A percentile compares a stretch with the other conserved stretches of the same genome.
These are phyloP conservation scores for Amazona guildingii DNA, from an alignment of 2,113 vertebrate genomes.

Conservation along the genomic window DNA sequence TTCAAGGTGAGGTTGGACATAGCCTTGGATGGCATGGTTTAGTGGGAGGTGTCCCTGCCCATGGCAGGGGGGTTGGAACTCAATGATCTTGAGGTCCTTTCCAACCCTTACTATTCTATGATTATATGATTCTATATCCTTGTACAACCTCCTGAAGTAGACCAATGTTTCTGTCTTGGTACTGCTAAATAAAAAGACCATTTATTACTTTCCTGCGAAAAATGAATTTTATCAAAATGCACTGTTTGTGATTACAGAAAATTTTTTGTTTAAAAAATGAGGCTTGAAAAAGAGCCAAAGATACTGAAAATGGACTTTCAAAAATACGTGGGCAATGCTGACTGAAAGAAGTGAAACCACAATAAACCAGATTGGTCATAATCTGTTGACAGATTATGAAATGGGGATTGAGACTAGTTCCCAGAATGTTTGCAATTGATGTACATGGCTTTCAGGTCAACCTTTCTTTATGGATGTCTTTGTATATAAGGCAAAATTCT, in stretches of 20 bases:
- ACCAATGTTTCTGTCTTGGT: not conserved
- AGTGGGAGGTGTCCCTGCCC: too few relatives aligned
- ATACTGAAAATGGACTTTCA: not conserved
- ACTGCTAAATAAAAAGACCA: not conserved
- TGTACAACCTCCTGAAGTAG: not conserved
- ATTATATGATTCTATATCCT: not conserved
- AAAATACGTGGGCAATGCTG: not conserved
- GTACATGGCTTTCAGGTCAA: not conserved
- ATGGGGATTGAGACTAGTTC: not conserved
- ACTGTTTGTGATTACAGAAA: not conserved
- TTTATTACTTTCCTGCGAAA: not conserved
- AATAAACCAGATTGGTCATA: not conserved
- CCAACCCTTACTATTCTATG: too few relatives aligned
- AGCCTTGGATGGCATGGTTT: too few relatives aligned
- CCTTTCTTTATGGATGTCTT: not conserved
- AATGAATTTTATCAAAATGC: not conserved
- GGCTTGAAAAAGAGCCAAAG: not conserved
- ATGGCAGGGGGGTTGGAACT: too few relatives aligned
- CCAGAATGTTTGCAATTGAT: not conserved
- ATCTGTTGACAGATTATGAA: not conserved
- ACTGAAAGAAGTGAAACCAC: not conserved
- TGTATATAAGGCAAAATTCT: not conserved
- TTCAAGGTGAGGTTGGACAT: too few relatives aligned
- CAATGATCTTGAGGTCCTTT: too few relatives aligned
- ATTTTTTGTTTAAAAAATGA: not conserved